Conservation (phyloP, 2,797 vertebrate species). For the Sternarchorhynchus goeldii region DNA sequence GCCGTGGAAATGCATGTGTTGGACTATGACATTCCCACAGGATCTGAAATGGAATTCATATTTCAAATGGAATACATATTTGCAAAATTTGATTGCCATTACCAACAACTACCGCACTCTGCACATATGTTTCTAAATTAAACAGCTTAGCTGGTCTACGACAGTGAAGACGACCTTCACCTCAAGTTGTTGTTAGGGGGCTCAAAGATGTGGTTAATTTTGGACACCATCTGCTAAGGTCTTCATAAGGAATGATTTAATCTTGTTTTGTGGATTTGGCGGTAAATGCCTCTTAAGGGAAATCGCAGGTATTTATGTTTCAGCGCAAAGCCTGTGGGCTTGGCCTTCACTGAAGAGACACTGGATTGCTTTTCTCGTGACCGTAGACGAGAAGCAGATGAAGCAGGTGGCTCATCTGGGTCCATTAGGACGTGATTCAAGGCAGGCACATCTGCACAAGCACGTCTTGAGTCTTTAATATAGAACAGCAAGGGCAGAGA, state of each 20-base stretch:
- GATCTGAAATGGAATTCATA: too few species aligned
- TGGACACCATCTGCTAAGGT: conserved; percentile 29
- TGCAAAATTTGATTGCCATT: not conserved
- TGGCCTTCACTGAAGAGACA: not conserved
- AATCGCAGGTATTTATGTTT: conserved; percentile 22
- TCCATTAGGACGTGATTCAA: conserved; percentile 39
- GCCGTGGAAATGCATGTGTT: not conserved
- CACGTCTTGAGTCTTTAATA: conserved; percentile 14
- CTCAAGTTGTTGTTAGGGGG: not conserved
- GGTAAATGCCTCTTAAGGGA: conserved; percentile 5
- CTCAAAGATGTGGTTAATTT: not conserved
- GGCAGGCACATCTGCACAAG: conserved; percentile 33
- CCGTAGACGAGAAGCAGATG: conserved; percentile 19
- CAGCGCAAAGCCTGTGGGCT: conserved; percentile 8
- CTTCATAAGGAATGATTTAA: conserved; percentile 23
- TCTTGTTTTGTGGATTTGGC: not conserved
- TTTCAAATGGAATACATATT: too few species aligned
- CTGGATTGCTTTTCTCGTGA: conserved; percentile 17
- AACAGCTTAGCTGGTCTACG: not conserved
- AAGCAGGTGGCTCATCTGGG: conserved; percentile 27
- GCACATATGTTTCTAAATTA: not conserved
- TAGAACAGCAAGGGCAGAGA: conserved; percentile 9
- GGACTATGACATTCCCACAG: not conserved
- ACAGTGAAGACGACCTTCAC: not conserved
- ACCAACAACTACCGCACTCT: not conserved